These are phyloP conservation scores for Ormyrus nitidulus DNA, from an alignment of 2,888 invertebrate genomes.

Conservation along the genomic window DNA sequence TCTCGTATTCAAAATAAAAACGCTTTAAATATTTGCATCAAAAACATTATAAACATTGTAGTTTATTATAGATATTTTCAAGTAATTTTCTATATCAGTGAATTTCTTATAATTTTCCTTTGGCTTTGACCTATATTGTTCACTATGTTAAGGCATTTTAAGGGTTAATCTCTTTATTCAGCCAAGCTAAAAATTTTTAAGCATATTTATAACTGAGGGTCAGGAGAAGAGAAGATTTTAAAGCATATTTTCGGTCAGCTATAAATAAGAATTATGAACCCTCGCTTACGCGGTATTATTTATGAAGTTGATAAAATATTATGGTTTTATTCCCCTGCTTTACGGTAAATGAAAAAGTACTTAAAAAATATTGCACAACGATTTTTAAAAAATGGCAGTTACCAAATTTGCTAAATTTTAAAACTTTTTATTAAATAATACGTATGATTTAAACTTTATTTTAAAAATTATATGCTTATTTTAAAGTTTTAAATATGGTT, in stretches of 20 bases:
- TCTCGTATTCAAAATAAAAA: too few relatives aligned
- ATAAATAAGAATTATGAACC: conserved; percentile 22
- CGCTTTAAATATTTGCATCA: too few relatives aligned
- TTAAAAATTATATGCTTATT: too few relatives aligned
- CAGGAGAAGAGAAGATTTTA: conserved; percentile 8
- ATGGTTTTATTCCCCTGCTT: too few relatives aligned
- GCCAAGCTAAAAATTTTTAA: conserved; percentile 9
- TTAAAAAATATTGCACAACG: too few relatives aligned
- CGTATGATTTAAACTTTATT: too few relatives aligned
- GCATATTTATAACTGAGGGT: conserved; percentile 11
- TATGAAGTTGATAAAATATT: neutral
- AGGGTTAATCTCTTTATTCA: neutral
- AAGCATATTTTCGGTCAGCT: conserved; percentile 5
- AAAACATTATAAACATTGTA: too few relatives aligned
- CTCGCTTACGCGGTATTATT: neutral
- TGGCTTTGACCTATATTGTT: neutral
- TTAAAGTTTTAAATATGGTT: too few relatives aligned
- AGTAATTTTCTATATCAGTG: neutral
- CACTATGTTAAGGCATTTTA: neutral
- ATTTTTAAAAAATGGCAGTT: too few relatives aligned
- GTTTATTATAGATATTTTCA: neutral
- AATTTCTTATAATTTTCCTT: neutral
- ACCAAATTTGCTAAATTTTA: too few relatives aligned
- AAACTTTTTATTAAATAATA: too few relatives aligned
- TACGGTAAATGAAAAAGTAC: neutral